Percentiles rank a stretch among this genome's conserved stretches.
Evolutionary conservation across 2,888 invertebrate species (phyloP).

Genomic region (Melolontha melolontha): DNA sequence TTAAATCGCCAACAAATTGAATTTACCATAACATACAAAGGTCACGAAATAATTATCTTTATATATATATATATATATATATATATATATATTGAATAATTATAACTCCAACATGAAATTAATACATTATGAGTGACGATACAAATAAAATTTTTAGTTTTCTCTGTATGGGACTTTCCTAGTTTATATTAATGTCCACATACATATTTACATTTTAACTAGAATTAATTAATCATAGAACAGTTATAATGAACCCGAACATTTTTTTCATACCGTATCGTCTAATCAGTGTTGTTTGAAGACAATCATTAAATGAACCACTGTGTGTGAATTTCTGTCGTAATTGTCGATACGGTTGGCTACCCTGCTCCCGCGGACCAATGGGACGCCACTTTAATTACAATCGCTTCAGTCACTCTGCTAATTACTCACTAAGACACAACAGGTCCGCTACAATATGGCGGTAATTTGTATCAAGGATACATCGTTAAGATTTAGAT

Average conservation of each 20-base stretch:
- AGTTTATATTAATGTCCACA: too few species aligned
- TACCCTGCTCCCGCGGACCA: conserved; percentile 47
- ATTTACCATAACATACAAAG: too few species aligned
- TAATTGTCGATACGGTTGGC: conserved; percentile 51
- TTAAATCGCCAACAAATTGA: too few species aligned
- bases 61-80: too few species aligned
- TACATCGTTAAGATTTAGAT: conserved; percentile 37
- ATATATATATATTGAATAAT: too few species aligned
- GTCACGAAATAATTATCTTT: too few species aligned
- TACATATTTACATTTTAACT: too few species aligned
- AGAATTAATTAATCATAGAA: conserved; percentile 3
- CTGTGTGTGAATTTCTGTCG: conserved; percentile 51
- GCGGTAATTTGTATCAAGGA: conserved; percentile 40
- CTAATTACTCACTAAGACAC: conserved; percentile 41
- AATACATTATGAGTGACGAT: too few species aligned
- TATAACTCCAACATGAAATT: too few species aligned
- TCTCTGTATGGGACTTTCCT: too few species aligned
- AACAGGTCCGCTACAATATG: conserved; percentile 36
- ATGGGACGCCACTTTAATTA: conserved; percentile 48
- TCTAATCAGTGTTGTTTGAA: conserved; percentile 23
- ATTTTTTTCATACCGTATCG: not conserved
- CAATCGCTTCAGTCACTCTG: conserved; percentile 44
- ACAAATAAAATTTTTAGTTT: too few species aligned
- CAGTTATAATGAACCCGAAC: not conserved
- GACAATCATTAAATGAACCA: conserved; percentile 46